These are phyloP conservation scores for Atta texana DNA, from an alignment of 1,140 invertebrate genomes.

Conservation along the genomic window DNA sequence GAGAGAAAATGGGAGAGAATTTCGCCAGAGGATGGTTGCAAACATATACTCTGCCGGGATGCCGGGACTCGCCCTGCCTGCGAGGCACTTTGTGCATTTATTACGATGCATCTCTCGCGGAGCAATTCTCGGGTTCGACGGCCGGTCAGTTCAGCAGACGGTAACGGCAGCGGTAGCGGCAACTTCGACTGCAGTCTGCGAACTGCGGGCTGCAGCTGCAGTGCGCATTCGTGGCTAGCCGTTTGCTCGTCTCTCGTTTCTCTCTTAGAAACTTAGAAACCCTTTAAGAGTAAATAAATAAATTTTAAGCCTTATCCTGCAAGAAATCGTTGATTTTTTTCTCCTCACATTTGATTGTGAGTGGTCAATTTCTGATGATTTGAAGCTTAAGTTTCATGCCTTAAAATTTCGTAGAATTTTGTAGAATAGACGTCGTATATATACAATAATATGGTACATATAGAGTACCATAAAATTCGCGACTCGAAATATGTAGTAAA, in stretches of 20 bases:
- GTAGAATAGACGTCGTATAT: no score
- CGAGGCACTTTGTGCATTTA: constrained; percentile 79
- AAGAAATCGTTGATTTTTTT: no score
- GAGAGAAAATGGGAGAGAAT: neutral
- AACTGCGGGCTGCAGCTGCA: constrained; percentile 10
- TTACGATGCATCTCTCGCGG: constrained; percentile 81
- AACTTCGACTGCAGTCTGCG: neutral
- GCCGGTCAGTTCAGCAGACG: constrained; percentile 80
- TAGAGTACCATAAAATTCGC: no score
- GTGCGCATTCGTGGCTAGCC: neutral
- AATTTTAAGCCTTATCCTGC: no score
- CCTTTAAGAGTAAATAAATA: no score
- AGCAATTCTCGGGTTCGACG: constrained; percentile 83
- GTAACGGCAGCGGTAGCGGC: neutral
- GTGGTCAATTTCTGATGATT: no score
- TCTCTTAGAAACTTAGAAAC: neutral
- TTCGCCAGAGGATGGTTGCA: constrained; percentile 40
- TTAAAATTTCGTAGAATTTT: no score
- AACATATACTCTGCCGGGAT: constrained; percentile 46
- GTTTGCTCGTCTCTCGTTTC: neutral
- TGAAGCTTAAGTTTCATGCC: no score
- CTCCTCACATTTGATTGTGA: no score
- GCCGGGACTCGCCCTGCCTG: constrained; percentile 67
- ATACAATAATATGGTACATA: no score
- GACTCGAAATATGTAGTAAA: no score